Base-by-base conservation (phyloP, 2,113 vertebrate species). In the Anolis carolinensis region DNA sequence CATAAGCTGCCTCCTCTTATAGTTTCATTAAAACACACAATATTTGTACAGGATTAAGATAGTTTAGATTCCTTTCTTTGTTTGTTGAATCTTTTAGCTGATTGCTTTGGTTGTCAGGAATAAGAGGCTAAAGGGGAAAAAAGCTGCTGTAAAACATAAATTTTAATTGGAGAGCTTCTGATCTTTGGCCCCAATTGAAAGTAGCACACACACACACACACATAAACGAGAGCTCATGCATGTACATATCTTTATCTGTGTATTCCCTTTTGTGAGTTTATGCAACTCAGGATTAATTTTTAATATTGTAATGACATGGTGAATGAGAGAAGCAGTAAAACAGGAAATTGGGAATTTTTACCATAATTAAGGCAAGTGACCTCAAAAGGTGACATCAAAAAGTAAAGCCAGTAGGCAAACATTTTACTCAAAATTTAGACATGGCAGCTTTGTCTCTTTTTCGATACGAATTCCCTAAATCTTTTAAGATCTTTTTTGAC, bases 21-120 rank as follows among this genome's bases (percentile, higher is more conserved):
- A 0, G 82, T 72, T 89, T 92, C 73, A 0, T 81, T 86, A 68
- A 84, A 71, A 80, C 91, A 90, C 84, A 81, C 82, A 84, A 55
- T 81, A 87, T 91, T 90, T 89, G 87, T 89, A 84, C 21, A 30
- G 84, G 79, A 90, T 92, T 94, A 90, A 94, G 91, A 93, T 92
- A 92, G 83, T 62, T 90, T 21, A 23, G 7, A 84, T 92, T 89
- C 89, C 90, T 92, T 83, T 59, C 74, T 83, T 83, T 52, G 48
- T 21, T 85, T 90, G 73, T 88, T 55, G 14, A 76, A 25, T 18
- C 39, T 93, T 59, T 89, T 65, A 84, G 7, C 87, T 79, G 62
- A 74, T 90, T 77, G 79, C 67, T 75, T 9, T 89, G 75, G 76
- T 91, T 87, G 84, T 86, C 71, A 86, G 90, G 87, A 67, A 36